Evolutionary conservation across 1,140 invertebrate species (phyloP).

Genomic region (Drosophila pachea): DNA sequence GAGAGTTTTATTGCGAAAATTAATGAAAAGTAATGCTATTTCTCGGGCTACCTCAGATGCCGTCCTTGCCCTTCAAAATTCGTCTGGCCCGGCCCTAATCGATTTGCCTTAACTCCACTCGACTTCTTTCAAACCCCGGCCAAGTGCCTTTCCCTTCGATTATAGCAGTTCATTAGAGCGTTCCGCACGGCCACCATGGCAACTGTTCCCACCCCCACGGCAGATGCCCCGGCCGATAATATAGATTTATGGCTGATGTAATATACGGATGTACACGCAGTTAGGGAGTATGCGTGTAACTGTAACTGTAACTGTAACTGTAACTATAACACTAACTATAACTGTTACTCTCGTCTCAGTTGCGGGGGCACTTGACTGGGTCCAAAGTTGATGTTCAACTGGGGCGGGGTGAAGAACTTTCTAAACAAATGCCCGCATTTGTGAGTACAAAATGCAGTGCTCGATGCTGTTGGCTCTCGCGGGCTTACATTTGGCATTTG

Average conservation of each 20-base stretch:
- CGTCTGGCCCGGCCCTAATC: too few relatives aligned
- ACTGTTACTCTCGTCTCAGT: not conserved
- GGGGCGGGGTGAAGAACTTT: constrained; percentile 32
- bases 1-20: too few relatives aligned
- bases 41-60: too few relatives aligned
- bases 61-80: too few relatives aligned
- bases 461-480: constrained; percentile 36
- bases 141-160: not conserved
- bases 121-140: too few relatives aligned
- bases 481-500: constrained; percentile 5
- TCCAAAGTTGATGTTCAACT: constrained; percentile 54
- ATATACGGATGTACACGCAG: not conserved
- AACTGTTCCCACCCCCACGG: not conserved
- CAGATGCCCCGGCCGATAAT: not conserved
- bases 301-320: not conserved
- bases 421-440: constrained; percentile 66
- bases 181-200: not conserved
- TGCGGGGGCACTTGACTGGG: constrained; percentile 25
- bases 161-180: not conserved
- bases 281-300: constrained; percentile 5
- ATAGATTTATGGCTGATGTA: not conserved
- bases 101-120: too few relatives aligned
- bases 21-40: too few relatives aligned
- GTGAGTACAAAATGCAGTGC: constrained; percentile 51
- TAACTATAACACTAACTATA: constrained; percentile 5